These are phyloP conservation scores for Dinomys branickii DNA, from an alignment of 2,113 vertebrate genomes.

Conservation along the genomic window DNA sequence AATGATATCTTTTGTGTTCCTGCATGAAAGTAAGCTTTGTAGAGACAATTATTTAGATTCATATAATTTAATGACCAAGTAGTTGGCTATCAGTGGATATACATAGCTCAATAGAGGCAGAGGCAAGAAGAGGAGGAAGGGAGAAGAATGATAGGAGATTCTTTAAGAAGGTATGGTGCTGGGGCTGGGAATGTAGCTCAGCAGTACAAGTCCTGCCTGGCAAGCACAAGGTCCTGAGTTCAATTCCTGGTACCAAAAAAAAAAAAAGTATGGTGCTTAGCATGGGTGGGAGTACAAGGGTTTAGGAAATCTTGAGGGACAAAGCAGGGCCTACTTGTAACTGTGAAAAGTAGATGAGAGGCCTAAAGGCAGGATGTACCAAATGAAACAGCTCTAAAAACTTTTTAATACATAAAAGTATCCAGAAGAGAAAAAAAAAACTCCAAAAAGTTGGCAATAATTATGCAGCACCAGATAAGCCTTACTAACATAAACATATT, in stretches of 20 bases:
- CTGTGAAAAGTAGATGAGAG: neutral
- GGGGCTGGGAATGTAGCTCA: no score
- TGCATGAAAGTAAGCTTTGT: conserved; percentile 46
- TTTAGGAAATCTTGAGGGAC: neutral
- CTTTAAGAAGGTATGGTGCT: neutral
- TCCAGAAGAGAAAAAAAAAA: neutral
- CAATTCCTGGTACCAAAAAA: no score
- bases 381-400: neutral
- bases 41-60: conserved; percentile 33
- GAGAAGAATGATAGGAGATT: neutral
- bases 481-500: conserved; percentile 9
- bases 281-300: neutral
- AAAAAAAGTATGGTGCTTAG: neutral
- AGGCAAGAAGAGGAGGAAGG: neutral
- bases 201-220: no score
- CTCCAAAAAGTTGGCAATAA: neutral
- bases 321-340: conserved; percentile 1
- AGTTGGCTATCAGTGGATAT: conserved; percentile 17
- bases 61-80: conserved; percentile 12
- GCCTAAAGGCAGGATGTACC: neutral
- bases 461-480: conserved; percentile 11
- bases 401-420: neutral
- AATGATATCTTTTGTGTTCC: neutral
- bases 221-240: no score
- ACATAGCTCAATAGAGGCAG: neutral